phyloP scores from a whole-genome alignment of 2,113 vertebrate genomes.

The Psephotus haematonotus region DNA sequence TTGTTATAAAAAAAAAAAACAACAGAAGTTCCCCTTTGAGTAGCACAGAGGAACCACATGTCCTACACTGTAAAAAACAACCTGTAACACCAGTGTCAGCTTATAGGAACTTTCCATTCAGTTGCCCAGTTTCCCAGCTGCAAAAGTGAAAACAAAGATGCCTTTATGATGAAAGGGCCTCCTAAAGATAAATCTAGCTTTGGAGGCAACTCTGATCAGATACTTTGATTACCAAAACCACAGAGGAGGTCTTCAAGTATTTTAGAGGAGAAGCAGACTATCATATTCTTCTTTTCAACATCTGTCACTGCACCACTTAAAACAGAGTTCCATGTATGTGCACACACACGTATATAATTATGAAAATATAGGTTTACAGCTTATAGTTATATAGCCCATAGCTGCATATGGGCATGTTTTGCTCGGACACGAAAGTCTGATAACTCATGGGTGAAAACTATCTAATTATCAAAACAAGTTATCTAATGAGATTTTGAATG shows the following conservation, averaged over 20 bases:
- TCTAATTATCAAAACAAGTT: neutral
- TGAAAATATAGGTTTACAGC: neutral
- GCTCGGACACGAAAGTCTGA: rapidly evolving
- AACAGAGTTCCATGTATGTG: neutral
- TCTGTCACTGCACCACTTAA: rapidly evolving
- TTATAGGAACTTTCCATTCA: neutral
- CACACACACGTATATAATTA: rapidly evolving
- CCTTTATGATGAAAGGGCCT: neutral
- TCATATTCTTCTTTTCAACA: neutral
- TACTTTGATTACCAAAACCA: neutral
- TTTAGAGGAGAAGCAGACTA: neutral
- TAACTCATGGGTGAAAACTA: neutral
- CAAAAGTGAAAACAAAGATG: neutral
- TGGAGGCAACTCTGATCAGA: neutral
- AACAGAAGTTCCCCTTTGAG: neutral
- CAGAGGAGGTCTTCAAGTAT: rapidly evolving
- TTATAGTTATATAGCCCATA: neutral
- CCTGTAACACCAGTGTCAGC: neutral
- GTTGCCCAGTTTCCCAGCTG: rapidly evolving
- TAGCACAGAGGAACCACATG: neutral
- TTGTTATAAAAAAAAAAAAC: neutral
- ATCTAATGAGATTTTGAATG: neutral
- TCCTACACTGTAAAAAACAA: neutral
- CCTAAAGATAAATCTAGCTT: neutral
- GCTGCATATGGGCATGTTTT: neutral